Evolutionary conservation across 2,888 invertebrate species (phyloP).

Genomic region (Chrysolina oricalcia): DNA sequence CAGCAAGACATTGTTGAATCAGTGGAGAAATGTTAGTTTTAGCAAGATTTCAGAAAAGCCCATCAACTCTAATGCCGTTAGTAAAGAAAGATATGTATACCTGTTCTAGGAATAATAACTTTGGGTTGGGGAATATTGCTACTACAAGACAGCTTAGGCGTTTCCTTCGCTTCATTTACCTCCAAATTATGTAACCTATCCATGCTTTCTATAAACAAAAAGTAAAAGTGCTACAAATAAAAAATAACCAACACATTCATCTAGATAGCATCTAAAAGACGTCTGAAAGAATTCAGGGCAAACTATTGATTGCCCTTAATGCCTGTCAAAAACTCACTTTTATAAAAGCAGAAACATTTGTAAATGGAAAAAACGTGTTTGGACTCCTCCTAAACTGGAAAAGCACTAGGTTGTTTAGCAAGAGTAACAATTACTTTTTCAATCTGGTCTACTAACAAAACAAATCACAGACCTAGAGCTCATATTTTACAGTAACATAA

Average conservation of each 20-base stretch:
- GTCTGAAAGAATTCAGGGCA: too few species aligned
- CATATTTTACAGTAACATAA: too few species aligned
- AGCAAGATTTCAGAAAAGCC: constrained; percentile 9
- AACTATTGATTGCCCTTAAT: too few species aligned
- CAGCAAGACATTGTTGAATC: too few species aligned
- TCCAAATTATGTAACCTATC: constrained; percentile 67
- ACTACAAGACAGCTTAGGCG: constrained; percentile 63
- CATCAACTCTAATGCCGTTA: constrained; percentile 9
- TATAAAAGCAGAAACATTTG: too few species aligned
- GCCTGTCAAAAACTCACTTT: too few species aligned
- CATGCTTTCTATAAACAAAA: constrained; percentile 67
- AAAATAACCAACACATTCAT: constrained; percentile 39
- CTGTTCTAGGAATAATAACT: constrained; percentile 66
- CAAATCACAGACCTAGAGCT: too few species aligned
- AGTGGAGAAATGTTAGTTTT: not conserved
- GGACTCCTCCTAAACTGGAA: too few species aligned
- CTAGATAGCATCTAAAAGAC: constrained; percentile 7
- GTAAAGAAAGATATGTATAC: constrained; percentile 55
- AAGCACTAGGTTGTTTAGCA: too few species aligned
- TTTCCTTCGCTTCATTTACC: constrained; percentile 63
- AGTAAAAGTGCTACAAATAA: constrained; percentile 41
- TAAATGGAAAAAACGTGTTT: too few species aligned
- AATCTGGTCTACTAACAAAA: too few species aligned
- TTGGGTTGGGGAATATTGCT: constrained; percentile 69
- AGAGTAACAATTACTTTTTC: too few species aligned